phyloP scores from a whole-genome alignment of 2,888 invertebrate species.

The Alsophila aescularia region DNA sequence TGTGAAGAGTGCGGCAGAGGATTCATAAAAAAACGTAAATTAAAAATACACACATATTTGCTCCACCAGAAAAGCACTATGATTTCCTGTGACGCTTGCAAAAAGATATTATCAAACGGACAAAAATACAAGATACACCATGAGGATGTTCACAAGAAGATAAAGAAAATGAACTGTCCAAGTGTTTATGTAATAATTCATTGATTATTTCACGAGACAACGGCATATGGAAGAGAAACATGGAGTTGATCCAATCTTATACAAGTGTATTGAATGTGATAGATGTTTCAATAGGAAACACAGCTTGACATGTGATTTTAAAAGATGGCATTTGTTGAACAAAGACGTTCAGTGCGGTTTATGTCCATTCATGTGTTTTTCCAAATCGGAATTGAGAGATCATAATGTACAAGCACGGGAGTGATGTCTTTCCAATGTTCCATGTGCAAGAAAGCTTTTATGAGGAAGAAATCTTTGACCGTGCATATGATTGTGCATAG shows the following conservation, averaged over 20 bases:
- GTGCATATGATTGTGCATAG: constrained; percentile 54
- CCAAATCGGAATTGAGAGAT: constrained; percentile 61
- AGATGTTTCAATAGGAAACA: constrained; percentile 57
- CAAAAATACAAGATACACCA: constrained; percentile 67
- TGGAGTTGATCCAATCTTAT: constrained; percentile 58
- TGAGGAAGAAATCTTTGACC: constrained; percentile 44
- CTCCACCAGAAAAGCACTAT: constrained; percentile 50
- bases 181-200: constrained; percentile 66
- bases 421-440: constrained; percentile 63
- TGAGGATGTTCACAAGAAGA: constrained; percentile 59
- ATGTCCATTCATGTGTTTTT: constrained; percentile 62
- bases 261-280: constrained; percentile 69
- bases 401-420: constrained; percentile 40
- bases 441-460: constrained; percentile 60
- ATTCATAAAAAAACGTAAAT: constrained; percentile 64
- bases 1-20: constrained; percentile 72
- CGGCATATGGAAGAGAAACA: constrained; percentile 67
- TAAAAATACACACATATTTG: constrained; percentile 65
- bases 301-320: constrained; percentile 65
- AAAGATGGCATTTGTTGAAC: constrained; percentile 65
- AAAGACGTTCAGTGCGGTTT: constrained; percentile 48
- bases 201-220: constrained; percentile 66
- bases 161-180: constrained; percentile 65
- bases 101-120: constrained; percentile 57
- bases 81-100: constrained; percentile 57